phyloP scores from a whole-genome alignment of 2,888 invertebrate species.

The Eristalinus aeneus region DNA sequence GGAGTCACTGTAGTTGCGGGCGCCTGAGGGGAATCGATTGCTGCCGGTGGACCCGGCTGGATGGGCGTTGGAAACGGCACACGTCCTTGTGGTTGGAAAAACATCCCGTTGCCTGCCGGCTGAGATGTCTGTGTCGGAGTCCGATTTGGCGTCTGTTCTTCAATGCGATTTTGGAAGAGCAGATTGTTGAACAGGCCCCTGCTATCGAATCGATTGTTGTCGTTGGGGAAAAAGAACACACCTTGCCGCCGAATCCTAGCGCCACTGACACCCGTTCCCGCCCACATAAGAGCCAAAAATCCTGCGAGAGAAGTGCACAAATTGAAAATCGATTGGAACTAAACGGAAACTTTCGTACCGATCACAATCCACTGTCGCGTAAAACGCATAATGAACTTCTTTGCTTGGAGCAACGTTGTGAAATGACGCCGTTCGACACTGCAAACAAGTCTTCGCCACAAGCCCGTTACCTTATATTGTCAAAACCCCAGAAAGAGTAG shows the following conservation, averaged over 20 bases:
- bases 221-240: conserved; percentile 48
- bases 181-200: background rate
- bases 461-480: background rate
- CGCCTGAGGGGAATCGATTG: background rate
- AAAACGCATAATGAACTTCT: background rate
- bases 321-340: background rate
- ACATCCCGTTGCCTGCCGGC: background rate
- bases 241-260: conserved; percentile 18
- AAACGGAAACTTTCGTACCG: background rate
- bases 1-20: conserved; percentile 72
- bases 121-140: background rate
- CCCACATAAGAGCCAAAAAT: background rate
- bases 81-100: background rate
- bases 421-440: background rate
- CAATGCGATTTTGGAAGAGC: background rate
- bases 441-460: background rate
- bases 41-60: conserved; percentile 23
- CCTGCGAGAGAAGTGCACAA: conserved; percentile 4
- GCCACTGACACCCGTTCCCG: background rate
- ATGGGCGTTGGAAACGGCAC: conserved; percentile 10
- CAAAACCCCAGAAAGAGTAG: background rate
- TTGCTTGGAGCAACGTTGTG: background rate
- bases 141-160: background rate
- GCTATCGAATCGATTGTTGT: background rate
- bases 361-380: background rate